These are phyloP conservation scores for Polymixis flavicincta DNA, from an alignment of 2,888 invertebrate species.

Conservation along the genomic window DNA sequence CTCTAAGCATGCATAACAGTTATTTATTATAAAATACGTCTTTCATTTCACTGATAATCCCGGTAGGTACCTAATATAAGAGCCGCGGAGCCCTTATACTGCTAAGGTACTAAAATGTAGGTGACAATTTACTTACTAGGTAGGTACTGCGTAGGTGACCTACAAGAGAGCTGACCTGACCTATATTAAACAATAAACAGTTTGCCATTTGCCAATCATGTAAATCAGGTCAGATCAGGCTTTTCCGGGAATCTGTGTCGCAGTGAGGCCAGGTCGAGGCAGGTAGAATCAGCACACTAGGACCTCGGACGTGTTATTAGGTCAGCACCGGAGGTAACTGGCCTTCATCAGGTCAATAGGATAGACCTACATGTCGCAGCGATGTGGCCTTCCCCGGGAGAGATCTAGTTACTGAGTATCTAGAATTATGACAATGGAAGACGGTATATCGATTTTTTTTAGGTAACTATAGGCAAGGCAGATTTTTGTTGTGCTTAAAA, in stretches of 20 bases:
- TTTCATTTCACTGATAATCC: background rate
- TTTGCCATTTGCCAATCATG: slow-evolving; percentile 9
- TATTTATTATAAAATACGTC: background rate
- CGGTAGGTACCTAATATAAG: background rate
- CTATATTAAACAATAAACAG: slow-evolving; percentile 26
- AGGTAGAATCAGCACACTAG: slow-evolving; percentile 29
- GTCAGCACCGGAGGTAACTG: slow-evolving; percentile 17
- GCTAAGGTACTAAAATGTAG: background rate
- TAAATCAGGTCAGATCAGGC: slow-evolving; percentile 45
- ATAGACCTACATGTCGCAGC: background rate
- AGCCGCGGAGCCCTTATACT: too few relatives aligned
- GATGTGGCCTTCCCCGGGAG: background rate
- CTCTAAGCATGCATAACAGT: too few relatives aligned
- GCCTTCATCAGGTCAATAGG: slow-evolving; percentile 14
- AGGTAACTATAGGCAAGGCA: background rate
- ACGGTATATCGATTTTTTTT: background rate
- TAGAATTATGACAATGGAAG: background rate
- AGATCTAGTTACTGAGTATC: background rate
- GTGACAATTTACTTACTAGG: background rate
- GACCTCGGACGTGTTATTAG: slow-evolving; percentile 31
- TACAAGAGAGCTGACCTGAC: slow-evolving; percentile 12
- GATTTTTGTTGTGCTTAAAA: background rate
- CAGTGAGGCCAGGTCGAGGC: slow-evolving; percentile 30
- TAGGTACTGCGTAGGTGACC: slow-evolving; percentile 19
- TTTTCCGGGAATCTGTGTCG: slow-evolving; percentile 27